phyloP scores from a whole-genome alignment of 2,797 vertebrate genomes.

The Enteromius thamalakanensis region DNA sequence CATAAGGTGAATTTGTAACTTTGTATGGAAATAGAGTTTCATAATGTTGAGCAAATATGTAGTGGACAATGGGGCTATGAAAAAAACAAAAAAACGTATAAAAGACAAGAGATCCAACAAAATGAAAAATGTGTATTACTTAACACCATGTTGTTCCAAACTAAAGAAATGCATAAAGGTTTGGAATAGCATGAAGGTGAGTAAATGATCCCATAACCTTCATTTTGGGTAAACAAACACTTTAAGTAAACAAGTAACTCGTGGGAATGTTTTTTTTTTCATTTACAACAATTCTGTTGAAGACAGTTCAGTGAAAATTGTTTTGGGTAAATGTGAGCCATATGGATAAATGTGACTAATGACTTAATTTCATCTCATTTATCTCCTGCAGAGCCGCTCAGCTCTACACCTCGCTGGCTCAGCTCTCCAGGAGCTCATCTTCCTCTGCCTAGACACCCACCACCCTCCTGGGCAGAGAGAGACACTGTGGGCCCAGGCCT shows the following conservation, averaged over 20 bases:
- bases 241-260: not conserved
- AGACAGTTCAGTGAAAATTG: not conserved
- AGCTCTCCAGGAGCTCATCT: conserved; percentile 39
- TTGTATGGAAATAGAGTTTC: no score
- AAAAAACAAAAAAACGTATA: not conserved
- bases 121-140: not conserved
- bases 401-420: conserved; percentile 40
- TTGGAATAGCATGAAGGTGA: not conserved
- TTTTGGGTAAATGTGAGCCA: conserved; percentile 18
- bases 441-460: conserved; percentile 26
- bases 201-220: not conserved
- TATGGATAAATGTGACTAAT: conserved; percentile 33
- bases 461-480: conserved; percentile 9
- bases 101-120: not conserved
- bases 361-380: conserved; percentile 8
- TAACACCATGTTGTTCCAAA: not conserved
- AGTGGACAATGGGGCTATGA: not conserved
- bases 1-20: no score
- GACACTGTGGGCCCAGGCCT: conserved; percentile 16
- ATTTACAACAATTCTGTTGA: not conserved
- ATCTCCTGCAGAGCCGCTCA: conserved; percentile 46
- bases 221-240: not conserved
- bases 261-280: not conserved
- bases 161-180: not conserved
- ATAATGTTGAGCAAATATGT: not conserved